Evolutionary conservation across 2,113 vertebrate species (phyloP), one percentile per base, ranked within the genome.

Genomic region (Oreochromis aureus): DNA sequence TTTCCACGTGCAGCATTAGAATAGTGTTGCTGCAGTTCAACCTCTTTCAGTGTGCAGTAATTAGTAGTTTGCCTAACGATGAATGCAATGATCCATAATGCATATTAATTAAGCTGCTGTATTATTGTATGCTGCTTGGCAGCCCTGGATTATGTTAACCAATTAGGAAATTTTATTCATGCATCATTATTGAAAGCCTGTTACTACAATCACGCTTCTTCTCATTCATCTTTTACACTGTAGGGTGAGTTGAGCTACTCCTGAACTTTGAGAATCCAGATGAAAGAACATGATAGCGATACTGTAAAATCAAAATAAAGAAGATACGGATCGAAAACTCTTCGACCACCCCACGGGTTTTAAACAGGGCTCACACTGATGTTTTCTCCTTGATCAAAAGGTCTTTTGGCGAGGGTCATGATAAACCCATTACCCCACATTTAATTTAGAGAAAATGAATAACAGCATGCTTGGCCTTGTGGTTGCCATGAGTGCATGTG

Each of bases 401-500:
- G 59, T 83, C 46, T 34, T 76, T 81, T 61, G 32, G 15, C 5
- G 9, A 73, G 6, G 56, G 85, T 87, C 73, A 82, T 55, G 44
- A 87, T 69, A 71, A 51, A 82, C 12, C n/a, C 55, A 85, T 90
- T 84, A 86, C 13, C 55, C 85, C 53, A 61, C 19, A 80, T 86
- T 83, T 79, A 27, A 84, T 22, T 89, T 7, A 15, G 83, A 66
- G 61, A 39, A 94, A 97, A 96, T 96, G 87, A 91, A 87, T 71
- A 78, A 87, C 95, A 48, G 81, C 89, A 89, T 24, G 95, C 79
- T 93, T 1, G 39, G 73, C 83, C 89, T 93, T 92, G 87, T 90
- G 92, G 86, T 89, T 59, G 84, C 83, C 84, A 24, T 89, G 84
- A 93, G 86, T 86, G 88, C 94, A 94, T 69, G 91, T 93, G 95